Conservation (phyloP, 1,140 invertebrate genomes). For the Doryteuthis pealeii region DNA sequence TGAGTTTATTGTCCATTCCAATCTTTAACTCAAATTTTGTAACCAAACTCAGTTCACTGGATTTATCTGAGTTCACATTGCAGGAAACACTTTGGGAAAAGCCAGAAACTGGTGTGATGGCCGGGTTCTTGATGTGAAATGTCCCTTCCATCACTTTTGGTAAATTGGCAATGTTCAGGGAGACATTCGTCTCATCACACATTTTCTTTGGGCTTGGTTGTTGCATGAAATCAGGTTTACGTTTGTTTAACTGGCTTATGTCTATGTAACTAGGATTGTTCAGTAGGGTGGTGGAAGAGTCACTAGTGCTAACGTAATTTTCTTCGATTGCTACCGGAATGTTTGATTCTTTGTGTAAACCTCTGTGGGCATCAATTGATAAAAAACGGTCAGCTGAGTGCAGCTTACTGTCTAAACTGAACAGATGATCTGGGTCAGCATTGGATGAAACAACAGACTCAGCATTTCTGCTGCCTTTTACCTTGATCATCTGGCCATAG, state of each 20-base stretch:
- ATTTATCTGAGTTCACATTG: slow-evolving; percentile 2
- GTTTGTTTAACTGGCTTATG: neutral
- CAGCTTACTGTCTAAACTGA: neutral
- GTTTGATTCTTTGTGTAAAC: neutral
- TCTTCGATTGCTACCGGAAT: slow-evolving; percentile 6
- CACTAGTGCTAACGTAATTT: neutral
- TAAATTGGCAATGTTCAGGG: neutral
- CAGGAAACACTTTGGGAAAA: slow-evolving; percentile 1
- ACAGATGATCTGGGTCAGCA: neutral
- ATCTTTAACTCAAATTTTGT: slow-evolving; percentile 8
- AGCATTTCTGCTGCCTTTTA: neutral
- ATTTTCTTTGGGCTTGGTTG: neutral
- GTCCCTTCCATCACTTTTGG: slow-evolving; percentile 9
- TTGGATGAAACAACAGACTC: neutral
- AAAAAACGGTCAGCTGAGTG: neutral
- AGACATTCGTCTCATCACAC: neutral
- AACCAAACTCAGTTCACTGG: slow-evolving; percentile 3
- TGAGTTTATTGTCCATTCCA: slow-evolving; percentile 3
- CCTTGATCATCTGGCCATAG: neutral
- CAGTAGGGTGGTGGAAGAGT: neutral
- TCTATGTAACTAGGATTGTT: neutral
- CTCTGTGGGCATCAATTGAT: neutral
- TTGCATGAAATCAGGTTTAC: neutral
- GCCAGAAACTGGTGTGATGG: neutral
- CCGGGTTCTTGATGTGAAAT: neutral